phyloP scores from a whole-genome alignment of 2,113 vertebrate genomes.

The Varanus salvator region DNA sequence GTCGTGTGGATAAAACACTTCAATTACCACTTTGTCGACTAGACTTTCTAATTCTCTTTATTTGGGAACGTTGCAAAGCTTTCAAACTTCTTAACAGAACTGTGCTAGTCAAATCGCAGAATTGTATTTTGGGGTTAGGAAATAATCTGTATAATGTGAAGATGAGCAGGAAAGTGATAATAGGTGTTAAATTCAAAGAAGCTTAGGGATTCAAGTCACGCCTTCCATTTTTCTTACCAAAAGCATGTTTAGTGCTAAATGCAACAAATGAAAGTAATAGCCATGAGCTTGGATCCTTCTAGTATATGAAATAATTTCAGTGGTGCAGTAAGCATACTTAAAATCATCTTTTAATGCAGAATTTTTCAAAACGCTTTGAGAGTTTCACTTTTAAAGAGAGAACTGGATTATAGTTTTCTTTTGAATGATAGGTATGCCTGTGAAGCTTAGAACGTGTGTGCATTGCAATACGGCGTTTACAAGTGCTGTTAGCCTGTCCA shows the following conservation, averaged over 20 bases:
- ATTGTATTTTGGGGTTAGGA: slow-evolving; percentile 70
- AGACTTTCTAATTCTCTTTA: slow-evolving; percentile 76
- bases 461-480: slow-evolving; percentile 95
- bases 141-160: slow-evolving; percentile 70
- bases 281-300: slow-evolving; percentile 69
- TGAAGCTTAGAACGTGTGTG: slow-evolving; percentile 88
- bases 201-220: slow-evolving; percentile 60
- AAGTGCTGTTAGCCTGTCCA: slow-evolving; percentile 94
- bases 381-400: slow-evolving; percentile 82
- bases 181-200: slow-evolving; percentile 69
- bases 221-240: slow-evolving; percentile 64
- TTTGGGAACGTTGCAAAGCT: slow-evolving; percentile 70
- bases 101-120: slow-evolving; percentile 68
- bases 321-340: slow-evolving; percentile 75
- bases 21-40: slow-evolving; percentile 79
- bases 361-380: slow-evolving; percentile 79
- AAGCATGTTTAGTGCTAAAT: slow-evolving; percentile 73
- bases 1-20: slow-evolving; percentile 79
- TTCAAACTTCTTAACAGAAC: slow-evolving; percentile 72
- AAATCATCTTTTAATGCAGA: slow-evolving; percentile 78
- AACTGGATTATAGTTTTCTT: slow-evolving; percentile 86
- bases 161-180: slow-evolving; percentile 67
- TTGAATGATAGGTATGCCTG: slow-evolving; percentile 87
- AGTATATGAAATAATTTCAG: slow-evolving; percentile 68
- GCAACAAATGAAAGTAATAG: slow-evolving; percentile 70